A percentile compares a stretch with the other conserved stretches of the same genome.
Conservation (phyloP, 2,113 vertebrate genomes). For the Potamarius usumacintae region DNA sequence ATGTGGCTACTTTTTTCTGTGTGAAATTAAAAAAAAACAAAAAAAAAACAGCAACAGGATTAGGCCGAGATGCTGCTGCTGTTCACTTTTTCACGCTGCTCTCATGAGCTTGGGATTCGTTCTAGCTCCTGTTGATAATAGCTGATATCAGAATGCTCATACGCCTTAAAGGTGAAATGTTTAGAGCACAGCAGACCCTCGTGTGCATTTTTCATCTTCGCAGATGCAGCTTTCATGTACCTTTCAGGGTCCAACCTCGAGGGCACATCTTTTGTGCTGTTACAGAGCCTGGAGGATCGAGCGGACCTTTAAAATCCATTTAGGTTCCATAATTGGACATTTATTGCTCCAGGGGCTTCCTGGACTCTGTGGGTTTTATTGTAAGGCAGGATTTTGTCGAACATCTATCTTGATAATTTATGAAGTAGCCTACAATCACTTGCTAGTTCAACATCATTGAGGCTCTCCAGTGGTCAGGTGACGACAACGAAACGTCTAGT, state of each 20-base stretch:
- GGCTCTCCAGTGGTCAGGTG: not conserved
- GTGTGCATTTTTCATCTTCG: not conserved
- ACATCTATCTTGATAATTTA: not conserved
- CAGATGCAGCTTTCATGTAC: not conserved
- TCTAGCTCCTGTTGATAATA: not conserved
- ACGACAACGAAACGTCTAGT: accelerated
- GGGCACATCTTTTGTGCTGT: not conserved
- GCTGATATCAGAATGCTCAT: too few relatives aligned
- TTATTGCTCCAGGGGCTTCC: not conserved
- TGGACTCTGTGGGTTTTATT: not conserved
- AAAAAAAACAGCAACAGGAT: not conserved
- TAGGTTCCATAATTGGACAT: not conserved
- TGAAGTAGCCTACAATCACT: not conserved
- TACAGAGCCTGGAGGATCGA: not conserved
- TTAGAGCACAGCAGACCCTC: not conserved
- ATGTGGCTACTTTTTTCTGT: constrained; percentile 16
- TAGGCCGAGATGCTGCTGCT: not conserved
- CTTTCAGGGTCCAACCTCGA: not conserved
- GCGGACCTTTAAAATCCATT: constrained; percentile 1
- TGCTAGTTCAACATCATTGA: not conserved
- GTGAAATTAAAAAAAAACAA: not conserved
- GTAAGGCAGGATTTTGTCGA: not conserved
- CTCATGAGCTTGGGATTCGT: not conserved
- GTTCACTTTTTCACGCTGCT: not conserved
- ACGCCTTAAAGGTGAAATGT: not conserved